Percentiles rank a stretch among this genome's conserved stretches.
Conservation (phyloP, 2,888 invertebrate genomes). For the Hypomecis atomaria region DNA sequence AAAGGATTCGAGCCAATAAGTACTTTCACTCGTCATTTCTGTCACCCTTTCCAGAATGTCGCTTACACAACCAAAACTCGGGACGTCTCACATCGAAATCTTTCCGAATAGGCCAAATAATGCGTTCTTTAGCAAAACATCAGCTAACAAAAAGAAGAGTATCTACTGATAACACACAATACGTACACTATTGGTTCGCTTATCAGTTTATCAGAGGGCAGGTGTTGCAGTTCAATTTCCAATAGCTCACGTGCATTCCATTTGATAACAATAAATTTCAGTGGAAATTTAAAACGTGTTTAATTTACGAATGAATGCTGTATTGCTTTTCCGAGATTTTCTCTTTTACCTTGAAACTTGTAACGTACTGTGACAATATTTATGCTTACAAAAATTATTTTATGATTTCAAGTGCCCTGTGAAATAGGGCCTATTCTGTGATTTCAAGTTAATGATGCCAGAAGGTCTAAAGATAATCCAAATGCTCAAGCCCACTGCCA, state of each 20-base stretch:
- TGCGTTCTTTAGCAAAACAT: not conserved
- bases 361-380: not conserved
- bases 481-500: too few species aligned
- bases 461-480: too few species aligned
- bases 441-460: too few species aligned
- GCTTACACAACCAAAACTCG: too few species aligned
- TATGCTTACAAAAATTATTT: too few species aligned
- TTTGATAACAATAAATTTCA: constrained; percentile 10
- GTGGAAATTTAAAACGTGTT: constrained; percentile 6
- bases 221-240: constrained; percentile 14
- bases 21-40: too few species aligned
- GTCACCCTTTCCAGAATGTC: too few species aligned
- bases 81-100: too few species aligned
- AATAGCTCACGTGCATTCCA: constrained; percentile 12
- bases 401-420: too few species aligned
- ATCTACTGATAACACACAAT: constrained; percentile 2
- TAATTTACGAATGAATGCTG: not conserved
- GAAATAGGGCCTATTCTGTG: too few species aligned
- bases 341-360: not conserved
- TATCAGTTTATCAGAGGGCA: constrained; percentile 31
- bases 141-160: not conserved
- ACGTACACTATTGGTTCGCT: not conserved
- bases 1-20: too few species aligned
- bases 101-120: too few species aligned
- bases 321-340: not conserved